These are phyloP conservation scores for Beaufortia kweichowensis DNA, from an alignment of 2,113 vertebrate genomes.

Conservation along the genomic window DNA sequence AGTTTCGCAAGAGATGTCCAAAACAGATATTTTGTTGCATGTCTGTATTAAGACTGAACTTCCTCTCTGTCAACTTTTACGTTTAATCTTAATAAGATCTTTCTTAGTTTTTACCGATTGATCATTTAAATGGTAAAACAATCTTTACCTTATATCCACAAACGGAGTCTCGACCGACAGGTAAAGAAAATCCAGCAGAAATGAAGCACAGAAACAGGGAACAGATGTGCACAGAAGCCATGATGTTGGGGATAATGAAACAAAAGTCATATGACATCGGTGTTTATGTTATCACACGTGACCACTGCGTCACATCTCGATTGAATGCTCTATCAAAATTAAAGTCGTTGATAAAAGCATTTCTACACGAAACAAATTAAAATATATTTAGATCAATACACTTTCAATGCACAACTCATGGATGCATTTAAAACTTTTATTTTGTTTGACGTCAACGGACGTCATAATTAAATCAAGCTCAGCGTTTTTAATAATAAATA, in stretches of 20 bases:
- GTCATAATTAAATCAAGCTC: too few species aligned
- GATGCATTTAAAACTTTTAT: background rate
- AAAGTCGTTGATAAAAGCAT: background rate
- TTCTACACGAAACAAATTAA: background rate
- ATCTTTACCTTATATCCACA: slow-evolving; percentile 27
- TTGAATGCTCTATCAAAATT: background rate
- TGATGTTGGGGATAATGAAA: background rate
- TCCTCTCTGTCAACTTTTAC: background rate
- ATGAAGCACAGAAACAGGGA: background rate
- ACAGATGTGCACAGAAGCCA: background rate
- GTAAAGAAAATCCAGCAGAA: slow-evolving; percentile 12
- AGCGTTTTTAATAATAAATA: too few species aligned
- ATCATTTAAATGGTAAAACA: background rate
- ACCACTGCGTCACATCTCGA: background rate
- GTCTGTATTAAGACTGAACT: background rate
- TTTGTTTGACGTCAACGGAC: too few species aligned
- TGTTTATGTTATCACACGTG: background rate
- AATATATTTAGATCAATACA: background rate
- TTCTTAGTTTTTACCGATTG: background rate
- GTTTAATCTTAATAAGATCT: background rate
- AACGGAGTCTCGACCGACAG: slow-evolving; percentile 14
- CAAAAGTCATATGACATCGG: background rate
- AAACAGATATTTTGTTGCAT: background rate
- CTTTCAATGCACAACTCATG: background rate
- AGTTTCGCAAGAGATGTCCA: too few species aligned